Evolutionary conservation across 1,140 invertebrate genomes (phyloP).

Genomic region (Ceratina calcarata): DNA sequence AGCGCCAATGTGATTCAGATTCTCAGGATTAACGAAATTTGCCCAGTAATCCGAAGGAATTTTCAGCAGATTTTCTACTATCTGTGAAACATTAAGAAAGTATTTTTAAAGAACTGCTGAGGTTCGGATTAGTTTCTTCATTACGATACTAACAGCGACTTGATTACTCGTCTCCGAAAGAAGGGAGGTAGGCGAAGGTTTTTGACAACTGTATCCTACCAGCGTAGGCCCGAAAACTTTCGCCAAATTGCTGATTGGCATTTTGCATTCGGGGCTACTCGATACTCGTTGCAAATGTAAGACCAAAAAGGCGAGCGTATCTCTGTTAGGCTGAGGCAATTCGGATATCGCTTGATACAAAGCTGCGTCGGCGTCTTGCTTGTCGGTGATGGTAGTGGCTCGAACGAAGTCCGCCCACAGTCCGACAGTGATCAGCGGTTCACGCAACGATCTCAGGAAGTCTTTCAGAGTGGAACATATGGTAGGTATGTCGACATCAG

Average conservation of each 20-base stretch:
- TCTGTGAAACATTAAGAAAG: conserved; percentile 71
- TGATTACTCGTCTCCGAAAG: conserved; percentile 84
- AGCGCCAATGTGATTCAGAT: conserved; percentile 65
- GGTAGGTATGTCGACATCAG: conserved; percentile 87
- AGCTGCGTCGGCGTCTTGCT: conserved; percentile 81
- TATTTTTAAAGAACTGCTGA: background rate
- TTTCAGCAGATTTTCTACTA: conserved; percentile 85
- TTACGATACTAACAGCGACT: conserved; percentile 78
- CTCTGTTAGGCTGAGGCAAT: conserved; percentile 91
- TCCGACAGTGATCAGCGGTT: conserved; percentile 89
- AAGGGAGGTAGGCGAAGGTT: conserved; percentile 84
- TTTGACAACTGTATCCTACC: conserved; percentile 88
- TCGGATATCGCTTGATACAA: conserved; percentile 86
- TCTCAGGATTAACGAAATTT: conserved; percentile 81
- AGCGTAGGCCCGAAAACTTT: conserved; percentile 93
- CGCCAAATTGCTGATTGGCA: conserved; percentile 89
- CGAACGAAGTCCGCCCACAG: conserved; percentile 89
- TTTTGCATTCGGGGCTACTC: conserved; percentile 86
- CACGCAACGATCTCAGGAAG: conserved; percentile 89
- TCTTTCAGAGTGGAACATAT: conserved; percentile 93
- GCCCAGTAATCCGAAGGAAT: conserved; percentile 86
- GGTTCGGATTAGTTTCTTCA: background rate
- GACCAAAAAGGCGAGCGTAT: conserved; percentile 92
- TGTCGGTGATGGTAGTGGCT: conserved; percentile 83
- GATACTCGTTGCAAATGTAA: conserved; percentile 92